Percentiles rank a stretch among this genome's conserved stretches.
phyloP scores from a whole-genome alignment of 2,113 vertebrate genomes.

The Centropus unirufus region DNA sequence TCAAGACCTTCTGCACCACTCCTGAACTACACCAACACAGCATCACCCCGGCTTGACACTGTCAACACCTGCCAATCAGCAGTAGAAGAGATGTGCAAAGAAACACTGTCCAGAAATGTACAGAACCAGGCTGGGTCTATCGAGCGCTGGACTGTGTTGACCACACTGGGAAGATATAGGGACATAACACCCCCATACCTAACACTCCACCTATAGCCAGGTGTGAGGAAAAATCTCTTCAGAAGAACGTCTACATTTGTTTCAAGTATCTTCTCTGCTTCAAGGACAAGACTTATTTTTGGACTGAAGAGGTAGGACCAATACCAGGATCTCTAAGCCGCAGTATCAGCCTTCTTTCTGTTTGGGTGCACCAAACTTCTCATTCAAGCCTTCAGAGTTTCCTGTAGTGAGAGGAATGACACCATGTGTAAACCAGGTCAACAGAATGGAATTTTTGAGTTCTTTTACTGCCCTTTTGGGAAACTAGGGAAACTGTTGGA shows the following conservation, averaged over 20 bases:
- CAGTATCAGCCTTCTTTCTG: neutral
- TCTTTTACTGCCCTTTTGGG: neutral
- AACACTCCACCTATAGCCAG: neutral
- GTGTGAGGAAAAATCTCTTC: neutral
- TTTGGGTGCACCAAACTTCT: neutral
- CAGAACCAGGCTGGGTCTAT: neutral
- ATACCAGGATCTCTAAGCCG: neutral
- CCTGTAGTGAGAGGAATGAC: neutral
- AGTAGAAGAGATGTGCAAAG: neutral
- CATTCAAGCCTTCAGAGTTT: neutral
- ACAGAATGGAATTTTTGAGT: neutral
- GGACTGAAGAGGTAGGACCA: neutral
- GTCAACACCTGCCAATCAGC: neutral
- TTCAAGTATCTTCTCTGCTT: neutral
- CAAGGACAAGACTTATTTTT: neutral
- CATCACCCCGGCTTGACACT: neutral
- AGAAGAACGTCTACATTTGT: neutral
- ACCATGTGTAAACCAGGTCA: rapidly evolving
- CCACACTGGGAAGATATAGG: neutral
- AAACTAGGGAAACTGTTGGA: neutral
- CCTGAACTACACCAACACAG: neutral
- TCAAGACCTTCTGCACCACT: neutral
- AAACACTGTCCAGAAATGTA: neutral
- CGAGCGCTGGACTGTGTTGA: neutral
- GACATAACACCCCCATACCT: too few species aligned